Evolutionary conservation across 1,140 invertebrate species (phyloP).

Genomic region (Venturia canescens): DNA sequence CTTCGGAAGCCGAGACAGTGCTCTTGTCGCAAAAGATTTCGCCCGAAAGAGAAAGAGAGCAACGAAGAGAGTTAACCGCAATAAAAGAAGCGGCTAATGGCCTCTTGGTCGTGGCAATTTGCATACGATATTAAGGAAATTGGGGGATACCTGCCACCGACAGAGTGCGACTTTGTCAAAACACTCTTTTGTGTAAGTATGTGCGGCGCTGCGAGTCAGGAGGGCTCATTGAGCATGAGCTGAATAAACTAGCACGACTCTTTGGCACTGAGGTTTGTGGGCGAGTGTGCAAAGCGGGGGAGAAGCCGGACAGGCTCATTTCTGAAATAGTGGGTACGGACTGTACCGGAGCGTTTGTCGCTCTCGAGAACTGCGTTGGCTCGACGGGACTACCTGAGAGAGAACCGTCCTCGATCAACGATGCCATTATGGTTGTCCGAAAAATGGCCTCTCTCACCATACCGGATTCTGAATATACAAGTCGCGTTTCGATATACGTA

Average conservation of each 20-base stretch:
- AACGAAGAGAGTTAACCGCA: slow-evolving; percentile 57
- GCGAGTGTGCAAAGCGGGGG: slow-evolving; percentile 42
- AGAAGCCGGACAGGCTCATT: slow-evolving; percentile 10
- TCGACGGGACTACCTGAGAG: slow-evolving; percentile 30
- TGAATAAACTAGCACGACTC: neutral
- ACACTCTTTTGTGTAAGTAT: slow-evolving; percentile 57
- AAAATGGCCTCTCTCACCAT: slow-evolving; percentile 34
- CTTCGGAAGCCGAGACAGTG: slow-evolving; percentile 18
- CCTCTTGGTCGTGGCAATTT: slow-evolving; percentile 60
- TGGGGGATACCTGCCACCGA: slow-evolving; percentile 63
- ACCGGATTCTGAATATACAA: slow-evolving; percentile 27
- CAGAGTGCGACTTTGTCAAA: slow-evolving; percentile 61
- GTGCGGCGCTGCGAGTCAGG: neutral
- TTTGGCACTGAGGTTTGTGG: neutral
- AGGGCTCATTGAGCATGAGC: neutral
- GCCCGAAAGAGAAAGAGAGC: neutral
- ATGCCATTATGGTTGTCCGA: slow-evolving; percentile 40
- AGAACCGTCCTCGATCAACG: slow-evolving; percentile 39
- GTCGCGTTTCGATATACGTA: neutral
- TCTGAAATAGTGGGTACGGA: slow-evolving; percentile 28
- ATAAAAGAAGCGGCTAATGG: slow-evolving; percentile 70
- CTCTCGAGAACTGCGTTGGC: slow-evolving; percentile 13
- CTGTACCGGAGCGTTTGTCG: slow-evolving; percentile 7
- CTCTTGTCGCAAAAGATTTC: neutral
- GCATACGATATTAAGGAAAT: slow-evolving; percentile 71